Evolutionary conservation across 1,140 invertebrate species (phyloP).

Genomic region (Scaptodrosophila lebanonensis): DNA sequence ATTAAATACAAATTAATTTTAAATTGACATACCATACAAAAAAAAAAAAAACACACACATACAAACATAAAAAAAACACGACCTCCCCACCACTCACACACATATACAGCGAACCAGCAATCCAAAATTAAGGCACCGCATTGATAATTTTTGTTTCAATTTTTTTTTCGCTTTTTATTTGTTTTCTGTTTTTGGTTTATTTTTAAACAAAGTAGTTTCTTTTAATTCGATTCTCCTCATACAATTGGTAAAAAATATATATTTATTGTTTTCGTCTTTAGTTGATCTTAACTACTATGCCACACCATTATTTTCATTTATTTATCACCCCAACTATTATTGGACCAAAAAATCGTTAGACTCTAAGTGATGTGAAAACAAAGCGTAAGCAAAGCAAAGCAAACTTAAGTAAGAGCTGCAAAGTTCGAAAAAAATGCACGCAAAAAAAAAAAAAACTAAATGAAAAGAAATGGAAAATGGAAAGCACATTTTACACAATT

Average conservation of each 20-base stretch:
- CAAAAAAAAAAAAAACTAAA: slow-evolving; percentile 23
- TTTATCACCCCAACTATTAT: slow-evolving; percentile 57
- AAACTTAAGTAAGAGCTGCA: slow-evolving; percentile 33
- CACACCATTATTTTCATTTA: slow-evolving; percentile 21
- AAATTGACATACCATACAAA: slow-evolving; percentile 75
- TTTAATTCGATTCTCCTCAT: slow-evolving; percentile 10
- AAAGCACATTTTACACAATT: neutral
- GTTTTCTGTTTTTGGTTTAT: slow-evolving; percentile 32
- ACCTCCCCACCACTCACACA: slow-evolving; percentile 23
- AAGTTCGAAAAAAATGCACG: slow-evolving; percentile 39
- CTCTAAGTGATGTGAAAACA: slow-evolving; percentile 61
- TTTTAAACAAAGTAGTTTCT: slow-evolving; percentile 24
- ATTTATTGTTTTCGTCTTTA: slow-evolving; percentile 27
- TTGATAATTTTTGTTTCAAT: neutral
- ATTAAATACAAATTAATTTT: slow-evolving; percentile 72
- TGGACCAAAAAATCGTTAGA: slow-evolving; percentile 76
- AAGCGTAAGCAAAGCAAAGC: slow-evolving; percentile 44
- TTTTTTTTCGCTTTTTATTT: slow-evolving; percentile 10
- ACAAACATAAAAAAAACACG: too few species aligned
- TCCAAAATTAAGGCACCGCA: slow-evolving; percentile 26
- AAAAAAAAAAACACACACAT: too few species aligned
- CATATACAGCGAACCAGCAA: slow-evolving; percentile 25
- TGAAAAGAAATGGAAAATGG: slow-evolving; percentile 6
- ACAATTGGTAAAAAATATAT: slow-evolving; percentile 4
- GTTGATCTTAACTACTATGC: slow-evolving; percentile 7